Percentiles rank a stretch among this genome's conserved stretches.
Evolutionary conservation across 2,888 invertebrate genomes (phyloP).

Genomic region (Bembecia ichneumoniformis): DNA sequence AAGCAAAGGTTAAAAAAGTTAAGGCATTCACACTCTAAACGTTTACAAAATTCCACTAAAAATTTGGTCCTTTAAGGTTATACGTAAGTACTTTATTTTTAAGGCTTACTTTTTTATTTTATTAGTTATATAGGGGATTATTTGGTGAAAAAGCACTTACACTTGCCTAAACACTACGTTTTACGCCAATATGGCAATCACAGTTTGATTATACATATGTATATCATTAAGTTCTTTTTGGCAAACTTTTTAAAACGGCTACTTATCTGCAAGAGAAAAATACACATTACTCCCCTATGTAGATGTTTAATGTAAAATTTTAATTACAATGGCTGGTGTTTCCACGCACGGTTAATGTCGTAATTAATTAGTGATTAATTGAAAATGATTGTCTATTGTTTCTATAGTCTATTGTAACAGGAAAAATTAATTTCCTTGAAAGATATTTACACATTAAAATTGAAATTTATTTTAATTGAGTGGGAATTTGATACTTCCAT

Average conservation of each 20-base stretch:
- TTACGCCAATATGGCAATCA: conserved; percentile 62
- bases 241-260: conserved; percentile 17
- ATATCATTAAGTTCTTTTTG: conserved; percentile 6
- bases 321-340: no score
- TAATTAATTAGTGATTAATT: no score
- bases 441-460: no score
- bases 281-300: not conserved
- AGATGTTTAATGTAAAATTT: no score
- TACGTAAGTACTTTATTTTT: conserved; percentile 27
- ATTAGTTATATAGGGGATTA: conserved; percentile 39
- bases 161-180: conserved; percentile 30
- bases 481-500: no score
- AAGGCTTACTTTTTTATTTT: conserved; percentile 56
- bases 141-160: conserved; percentile 56
- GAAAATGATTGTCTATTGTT: no score
- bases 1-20: conserved; percentile 32
- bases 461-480: no score
- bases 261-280: conserved; percentile 1
- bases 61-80: conserved; percentile 63
- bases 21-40: conserved; percentile 50
- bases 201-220: conserved; percentile 25
- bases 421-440: no score
- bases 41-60: conserved; percentile 41
- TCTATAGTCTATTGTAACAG: no score
- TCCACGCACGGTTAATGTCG: no score